Conservation (phyloP, 2,888 invertebrate genomes). For the Xestoiulus laeticollis region DNA sequence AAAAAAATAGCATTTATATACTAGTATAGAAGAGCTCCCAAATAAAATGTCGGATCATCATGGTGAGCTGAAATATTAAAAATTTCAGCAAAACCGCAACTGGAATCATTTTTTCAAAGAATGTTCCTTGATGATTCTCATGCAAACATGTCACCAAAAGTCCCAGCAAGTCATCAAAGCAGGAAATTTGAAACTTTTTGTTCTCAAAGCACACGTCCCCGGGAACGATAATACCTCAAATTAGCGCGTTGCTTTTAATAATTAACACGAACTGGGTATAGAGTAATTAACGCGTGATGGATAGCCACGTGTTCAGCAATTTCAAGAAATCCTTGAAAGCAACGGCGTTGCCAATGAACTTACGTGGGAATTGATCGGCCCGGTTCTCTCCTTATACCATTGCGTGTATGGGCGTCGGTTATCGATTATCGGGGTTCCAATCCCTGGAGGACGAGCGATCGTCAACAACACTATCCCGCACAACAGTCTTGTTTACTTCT, state of each 20-base stretch:
- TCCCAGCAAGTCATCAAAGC: no score
- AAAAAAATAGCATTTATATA: no score
- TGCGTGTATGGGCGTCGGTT: not conserved
- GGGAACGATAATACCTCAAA: not conserved
- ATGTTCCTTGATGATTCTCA: no score
- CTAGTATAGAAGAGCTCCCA: no score
- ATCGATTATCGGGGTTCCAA: slow-evolving; percentile 13
- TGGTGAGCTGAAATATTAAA: no score
- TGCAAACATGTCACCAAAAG: no score
- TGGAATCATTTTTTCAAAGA: no score
- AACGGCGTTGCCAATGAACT: slow-evolving; percentile 9
- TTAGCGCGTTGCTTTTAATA: not conserved
- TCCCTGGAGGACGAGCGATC: not conserved
- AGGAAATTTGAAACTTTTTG: no score
- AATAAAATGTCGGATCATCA: no score
- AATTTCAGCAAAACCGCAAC: no score
- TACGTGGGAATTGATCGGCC: not conserved
- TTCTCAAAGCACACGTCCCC: not conserved
- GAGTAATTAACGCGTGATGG: slow-evolving; percentile 5
- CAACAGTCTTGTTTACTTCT: not conserved
- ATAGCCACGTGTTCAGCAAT: not conserved
- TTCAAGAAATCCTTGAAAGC: slow-evolving; percentile 3
- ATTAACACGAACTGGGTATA: not conserved
- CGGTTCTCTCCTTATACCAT: not conserved
- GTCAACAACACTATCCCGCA: not conserved